A percentile compares a stretch with the other conserved stretches of the same genome.
These are phyloP conservation scores for Euleptes europaea DNA, from an alignment of 2,113 vertebrate species.

Conservation along the genomic window DNA sequence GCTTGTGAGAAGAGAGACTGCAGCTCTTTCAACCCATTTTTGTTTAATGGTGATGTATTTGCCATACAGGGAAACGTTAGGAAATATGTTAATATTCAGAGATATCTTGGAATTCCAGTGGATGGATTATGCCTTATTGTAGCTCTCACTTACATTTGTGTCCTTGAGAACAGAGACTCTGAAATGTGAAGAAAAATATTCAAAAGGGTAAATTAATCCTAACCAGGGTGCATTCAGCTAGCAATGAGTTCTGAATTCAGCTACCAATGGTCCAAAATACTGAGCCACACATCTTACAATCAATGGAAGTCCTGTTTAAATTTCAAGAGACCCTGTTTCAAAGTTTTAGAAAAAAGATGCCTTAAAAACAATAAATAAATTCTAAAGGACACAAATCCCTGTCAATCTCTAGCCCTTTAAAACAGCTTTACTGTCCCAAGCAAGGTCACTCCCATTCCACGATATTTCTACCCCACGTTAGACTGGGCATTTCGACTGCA, in stretches of 20 bases:
- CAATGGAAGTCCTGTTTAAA: background rate
- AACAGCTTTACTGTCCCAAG: no score
- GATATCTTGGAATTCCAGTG: background rate
- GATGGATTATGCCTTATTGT: no score
- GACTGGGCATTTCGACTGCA: no score
- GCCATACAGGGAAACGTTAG: background rate
- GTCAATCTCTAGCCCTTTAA: background rate
- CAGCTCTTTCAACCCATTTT: background rate
- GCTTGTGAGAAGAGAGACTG: background rate
- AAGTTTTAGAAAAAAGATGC: background rate
- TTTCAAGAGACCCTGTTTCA: background rate
- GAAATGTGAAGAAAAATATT: background rate
- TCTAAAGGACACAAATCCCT: background rate
- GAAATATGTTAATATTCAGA: background rate
- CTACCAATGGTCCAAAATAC: background rate
- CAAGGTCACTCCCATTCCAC: no score
- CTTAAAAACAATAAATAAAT: background rate
- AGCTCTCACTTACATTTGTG: background rate
- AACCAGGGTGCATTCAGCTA: background rate
- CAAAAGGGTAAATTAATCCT: background rate
- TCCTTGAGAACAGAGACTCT: background rate
- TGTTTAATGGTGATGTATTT: background rate
- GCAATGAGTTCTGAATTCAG: background rate
- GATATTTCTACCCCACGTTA: no score
- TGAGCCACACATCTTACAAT: background rate